Conservation (phyloP, 2,888 invertebrate genomes). For the Brachyopa scutellaris region DNA sequence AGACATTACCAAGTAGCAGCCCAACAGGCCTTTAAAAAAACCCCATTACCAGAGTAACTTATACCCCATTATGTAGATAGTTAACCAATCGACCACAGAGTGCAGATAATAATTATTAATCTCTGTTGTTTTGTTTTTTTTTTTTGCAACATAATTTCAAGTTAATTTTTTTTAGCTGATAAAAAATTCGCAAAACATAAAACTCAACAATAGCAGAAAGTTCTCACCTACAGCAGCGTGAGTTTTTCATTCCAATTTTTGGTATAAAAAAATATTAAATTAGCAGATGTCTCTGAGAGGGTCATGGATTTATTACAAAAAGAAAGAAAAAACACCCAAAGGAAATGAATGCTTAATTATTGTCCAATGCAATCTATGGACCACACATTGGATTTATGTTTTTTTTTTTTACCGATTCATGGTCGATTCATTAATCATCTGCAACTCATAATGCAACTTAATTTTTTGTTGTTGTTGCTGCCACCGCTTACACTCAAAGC, state of each 20-base stretch:
- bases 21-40: no score
- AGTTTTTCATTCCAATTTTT: constrained; percentile 6
- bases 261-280: neutral
- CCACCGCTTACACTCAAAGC: neutral
- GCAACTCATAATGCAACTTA: constrained; percentile 59
- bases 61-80: no score
- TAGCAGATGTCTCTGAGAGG: constrained; percentile 38
- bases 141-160: no score
- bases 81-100: no score
- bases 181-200: constrained; percentile 3
- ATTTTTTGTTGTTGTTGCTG: constrained; percentile 12
- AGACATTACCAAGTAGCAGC: no score
- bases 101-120: no score
- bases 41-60: no score
- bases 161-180: neutral
- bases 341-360: constrained; percentile 47
- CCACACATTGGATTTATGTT: constrained; percentile 34
- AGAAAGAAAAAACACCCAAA: neutral
- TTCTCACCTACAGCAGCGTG: constrained; percentile 37
- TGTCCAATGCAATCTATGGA: constrained; percentile 40
- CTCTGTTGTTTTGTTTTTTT: no score
- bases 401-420: constrained; percentile 37
- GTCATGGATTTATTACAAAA: constrained; percentile 25
- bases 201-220: neutral
- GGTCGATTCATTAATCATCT: constrained; percentile 63